Conservation (phyloP, 2,888 invertebrate species). For the Hyposoter dolosus region DNA sequence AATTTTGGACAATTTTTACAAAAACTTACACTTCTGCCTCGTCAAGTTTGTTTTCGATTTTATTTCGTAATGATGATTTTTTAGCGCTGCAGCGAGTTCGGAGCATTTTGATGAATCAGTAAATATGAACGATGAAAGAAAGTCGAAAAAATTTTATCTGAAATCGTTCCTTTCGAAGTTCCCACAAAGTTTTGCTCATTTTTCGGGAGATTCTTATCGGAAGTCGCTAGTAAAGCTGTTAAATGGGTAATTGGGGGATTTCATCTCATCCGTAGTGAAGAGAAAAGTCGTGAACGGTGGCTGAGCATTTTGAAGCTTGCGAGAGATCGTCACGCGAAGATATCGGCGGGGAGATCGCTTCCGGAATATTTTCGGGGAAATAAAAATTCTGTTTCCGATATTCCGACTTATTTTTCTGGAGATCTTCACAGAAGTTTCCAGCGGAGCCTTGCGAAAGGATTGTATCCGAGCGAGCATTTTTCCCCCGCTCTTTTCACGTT, state of each 20-base stretch:
- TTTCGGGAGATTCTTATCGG: not conserved
- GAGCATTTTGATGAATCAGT: not conserved
- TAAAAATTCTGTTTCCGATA: constrained; percentile 32
- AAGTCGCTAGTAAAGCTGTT: not conserved
- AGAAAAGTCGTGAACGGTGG: not conserved
- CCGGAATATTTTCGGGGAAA: constrained; percentile 7
- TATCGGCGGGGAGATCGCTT: constrained; percentile 1
- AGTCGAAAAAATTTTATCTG: not conserved
- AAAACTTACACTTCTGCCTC: too few relatives aligned
- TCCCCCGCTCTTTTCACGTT: not conserved
- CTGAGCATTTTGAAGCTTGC: not conserved
- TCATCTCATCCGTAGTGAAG: not conserved
- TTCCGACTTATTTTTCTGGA: not conserved
- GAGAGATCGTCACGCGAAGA: constrained; percentile 16
- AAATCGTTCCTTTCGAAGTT: not conserved
- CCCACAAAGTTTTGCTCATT: not conserved
- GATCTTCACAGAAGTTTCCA: too few relatives aligned
- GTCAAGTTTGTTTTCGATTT: too few relatives aligned
- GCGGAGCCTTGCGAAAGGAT: constrained; percentile 50
- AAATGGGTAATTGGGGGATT: not conserved
- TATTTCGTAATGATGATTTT: too few relatives aligned
- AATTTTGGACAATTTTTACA: too few relatives aligned
- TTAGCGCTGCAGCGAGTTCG: not conserved
- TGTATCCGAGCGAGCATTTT: constrained; percentile 49
- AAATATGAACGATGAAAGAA: not conserved